Evolutionary conservation across 2,113 vertebrate genomes (phyloP), one percentile per base, ranked within the genome.

Genomic region (Oenanthe melanoleuca): DNA sequence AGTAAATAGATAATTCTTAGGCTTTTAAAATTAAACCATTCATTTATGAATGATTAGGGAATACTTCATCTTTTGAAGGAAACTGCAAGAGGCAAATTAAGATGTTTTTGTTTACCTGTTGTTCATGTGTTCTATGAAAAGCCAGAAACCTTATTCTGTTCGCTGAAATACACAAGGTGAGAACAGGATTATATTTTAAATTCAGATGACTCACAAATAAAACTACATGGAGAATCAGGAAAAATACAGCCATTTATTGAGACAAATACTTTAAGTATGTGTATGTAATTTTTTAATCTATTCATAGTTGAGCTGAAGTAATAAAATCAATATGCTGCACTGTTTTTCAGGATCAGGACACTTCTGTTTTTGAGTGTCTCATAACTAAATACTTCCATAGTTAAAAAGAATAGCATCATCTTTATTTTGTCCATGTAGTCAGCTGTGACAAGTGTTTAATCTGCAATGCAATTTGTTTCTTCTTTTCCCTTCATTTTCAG

Each of bases 401-500:
- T n/a, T 61, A 83, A 63, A 69, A 82, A 70, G 9, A 78, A 50
- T 22, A 86, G 2, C 25, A 40, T 74, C 14, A 29, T 86, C 14
- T 80, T 92, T 73, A 75, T 79, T 87, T 85, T 55, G 34, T 80
- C 20, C 4, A 1, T 22, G 24, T 59, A 45, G 57, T 80, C 60
- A 83, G 23, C 25, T 63, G 69, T 86, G 60, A 69, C 23, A 70
- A 88, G 26, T 44, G 47, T 91, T 94, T 59, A 4, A 63, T 59
- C 34, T 64, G 52, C 42, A 78, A 4, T 25, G 40, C 20, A 50
- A 13, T 82, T 69, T 70, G 34, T 90, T 57, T 72, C 10, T 70
- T 63, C 22, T 69, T 69, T 80, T 79, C 14, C 71, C 28, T 71
- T 87, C 5, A 3, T 80, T 71, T 75, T 34, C 85, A 99, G 99